phyloP scores from a whole-genome alignment of 2,888 invertebrate genomes.

The Leptothorax acervorum region DNA sequence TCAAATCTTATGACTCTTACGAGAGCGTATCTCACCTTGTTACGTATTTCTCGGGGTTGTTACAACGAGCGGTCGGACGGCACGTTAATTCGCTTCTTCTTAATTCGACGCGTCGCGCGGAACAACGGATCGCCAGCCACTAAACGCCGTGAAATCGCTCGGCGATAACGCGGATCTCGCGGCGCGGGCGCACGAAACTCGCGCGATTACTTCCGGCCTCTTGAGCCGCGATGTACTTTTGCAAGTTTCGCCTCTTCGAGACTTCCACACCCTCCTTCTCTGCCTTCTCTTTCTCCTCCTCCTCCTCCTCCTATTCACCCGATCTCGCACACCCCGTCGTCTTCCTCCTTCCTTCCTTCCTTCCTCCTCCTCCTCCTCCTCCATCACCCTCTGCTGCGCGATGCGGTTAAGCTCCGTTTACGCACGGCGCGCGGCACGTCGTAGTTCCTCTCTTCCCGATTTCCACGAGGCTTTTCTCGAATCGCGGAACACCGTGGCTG shows the following conservation, averaged over 20 bases:
- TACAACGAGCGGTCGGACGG: background rate
- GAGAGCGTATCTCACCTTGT: background rate
- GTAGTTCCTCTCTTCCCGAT: conserved; percentile 77
- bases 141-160: conserved; percentile 79
- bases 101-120: conserved; percentile 57
- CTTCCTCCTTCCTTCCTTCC: conserved; percentile 13
- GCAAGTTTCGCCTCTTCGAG: conserved; percentile 79
- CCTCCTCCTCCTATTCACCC: conserved; percentile 37
- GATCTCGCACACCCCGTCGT: background rate
- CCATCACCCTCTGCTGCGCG: conserved; percentile 54
- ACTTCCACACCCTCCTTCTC: conserved; percentile 64
- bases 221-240: conserved; percentile 85
- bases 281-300: background rate
- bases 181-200: conserved; percentile 74
- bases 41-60: conserved; percentile 9
- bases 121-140: conserved; percentile 74
- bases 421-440: conserved; percentile 79
- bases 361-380: background rate
- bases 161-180: conserved; percentile 75
- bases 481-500: conserved; percentile 61
- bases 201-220: conserved; percentile 84
- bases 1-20: background rate
- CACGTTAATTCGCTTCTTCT: conserved; percentile 35
- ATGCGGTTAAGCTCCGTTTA: conserved; percentile 82
- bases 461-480: conserved; percentile 69